A percentile compares a stretch with the other conserved stretches of the same genome.
Evolutionary conservation across 2,888 invertebrate species (phyloP).

Genomic region (Athalia circularis): DNA sequence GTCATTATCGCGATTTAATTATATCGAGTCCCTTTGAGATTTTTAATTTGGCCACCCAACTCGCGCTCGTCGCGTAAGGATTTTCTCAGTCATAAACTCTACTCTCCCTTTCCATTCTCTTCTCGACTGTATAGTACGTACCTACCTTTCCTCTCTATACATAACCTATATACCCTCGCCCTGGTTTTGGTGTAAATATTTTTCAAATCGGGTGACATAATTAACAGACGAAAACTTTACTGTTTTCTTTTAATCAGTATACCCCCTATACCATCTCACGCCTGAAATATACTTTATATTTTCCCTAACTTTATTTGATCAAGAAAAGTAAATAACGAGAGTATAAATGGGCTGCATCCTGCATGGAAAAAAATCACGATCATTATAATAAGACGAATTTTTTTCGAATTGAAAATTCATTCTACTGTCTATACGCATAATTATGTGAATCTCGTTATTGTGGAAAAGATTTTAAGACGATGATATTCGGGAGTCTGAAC

Average conservation of each 20-base stretch:
- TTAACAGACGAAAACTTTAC: slow-evolving; percentile 52
- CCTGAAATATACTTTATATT: not conserved
- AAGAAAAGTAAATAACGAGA: slow-evolving; percentile 25
- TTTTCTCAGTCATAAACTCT: slow-evolving; percentile 41
- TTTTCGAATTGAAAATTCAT: not conserved
- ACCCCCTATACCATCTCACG: not conserved
- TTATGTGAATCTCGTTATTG: too few relatives aligned
- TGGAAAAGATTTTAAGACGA: not conserved
- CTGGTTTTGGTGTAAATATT: slow-evolving; percentile 55
- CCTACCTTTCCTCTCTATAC: slow-evolving; percentile 37
- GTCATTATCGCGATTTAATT: slow-evolving; percentile 70
- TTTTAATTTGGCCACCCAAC: slow-evolving; percentile 62
- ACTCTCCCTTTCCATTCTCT: not conserved
- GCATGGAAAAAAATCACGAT: slow-evolving; percentile 25
- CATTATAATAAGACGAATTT: slow-evolving; percentile 3
- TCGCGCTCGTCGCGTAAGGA: not conserved
- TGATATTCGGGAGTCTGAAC: not conserved
- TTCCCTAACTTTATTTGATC: slow-evolving; percentile 17
- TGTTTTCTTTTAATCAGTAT: slow-evolving; percentile 61
- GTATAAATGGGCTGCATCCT: slow-evolving; percentile 2
- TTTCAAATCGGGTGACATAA: slow-evolving; percentile 50
- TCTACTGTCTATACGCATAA: not conserved
- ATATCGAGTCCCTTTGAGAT: slow-evolving; percentile 67
- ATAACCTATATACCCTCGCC: slow-evolving; percentile 12
- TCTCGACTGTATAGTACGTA: not conserved